phyloP scores from a whole-genome alignment of 2,797 vertebrate species.

The Bryconaethiops microstoma region DNA sequence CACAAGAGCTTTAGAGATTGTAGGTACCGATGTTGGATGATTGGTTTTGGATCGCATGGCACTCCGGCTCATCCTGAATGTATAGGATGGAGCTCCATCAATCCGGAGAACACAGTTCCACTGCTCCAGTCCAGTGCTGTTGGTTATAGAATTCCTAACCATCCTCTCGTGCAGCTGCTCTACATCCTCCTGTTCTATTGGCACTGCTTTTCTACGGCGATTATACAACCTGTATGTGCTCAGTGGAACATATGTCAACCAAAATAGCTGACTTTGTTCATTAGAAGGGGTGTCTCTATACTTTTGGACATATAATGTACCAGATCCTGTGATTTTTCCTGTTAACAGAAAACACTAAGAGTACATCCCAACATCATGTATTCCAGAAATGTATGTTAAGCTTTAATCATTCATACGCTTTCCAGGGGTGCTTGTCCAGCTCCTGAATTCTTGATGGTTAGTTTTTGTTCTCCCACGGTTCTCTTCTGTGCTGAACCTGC shows the following conservation, averaged over 20 bases:
- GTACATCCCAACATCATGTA: background rate
- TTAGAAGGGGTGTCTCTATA: background rate
- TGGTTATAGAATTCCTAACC: no score
- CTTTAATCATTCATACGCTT: slow-evolving; percentile 29
- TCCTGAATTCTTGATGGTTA: slow-evolving; percentile 60
- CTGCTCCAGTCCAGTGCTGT: no score
- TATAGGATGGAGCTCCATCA: background rate
- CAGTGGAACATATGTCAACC: background rate
- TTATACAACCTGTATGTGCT: background rate
- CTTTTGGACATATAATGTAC: background rate
- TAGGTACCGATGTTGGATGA: background rate
- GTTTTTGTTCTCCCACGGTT: slow-evolving; percentile 63
- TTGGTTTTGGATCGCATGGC: background rate
- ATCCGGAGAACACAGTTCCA: background rate
- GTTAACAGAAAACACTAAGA: slow-evolving; percentile 37
- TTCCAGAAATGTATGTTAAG: slow-evolving; percentile 30
- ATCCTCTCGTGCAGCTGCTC: background rate
- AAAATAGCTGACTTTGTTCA: background rate
- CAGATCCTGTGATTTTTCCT: slow-evolving; percentile 11
- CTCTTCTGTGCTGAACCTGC: slow-evolving; percentile 69
- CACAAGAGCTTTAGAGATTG: background rate
- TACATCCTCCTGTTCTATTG: background rate
- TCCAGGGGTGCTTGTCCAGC: slow-evolving; percentile 20
- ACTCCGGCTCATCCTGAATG: background rate
- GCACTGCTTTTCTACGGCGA: background rate